phyloP scores from a whole-genome alignment of 37 sponge, comb jelly and placozoan species.

The Petrosia ficiformis region DNA sequence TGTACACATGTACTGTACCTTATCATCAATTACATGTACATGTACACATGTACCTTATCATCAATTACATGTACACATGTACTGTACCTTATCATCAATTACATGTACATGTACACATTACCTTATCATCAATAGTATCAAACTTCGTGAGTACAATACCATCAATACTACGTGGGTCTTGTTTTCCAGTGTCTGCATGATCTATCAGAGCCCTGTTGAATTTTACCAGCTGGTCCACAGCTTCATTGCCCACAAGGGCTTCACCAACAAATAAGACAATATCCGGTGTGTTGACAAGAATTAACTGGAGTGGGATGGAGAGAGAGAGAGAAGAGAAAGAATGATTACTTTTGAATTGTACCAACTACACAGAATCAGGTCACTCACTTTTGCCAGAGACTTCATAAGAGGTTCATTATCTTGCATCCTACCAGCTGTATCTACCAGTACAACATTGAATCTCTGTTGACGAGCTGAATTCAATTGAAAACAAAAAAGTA shows the following conservation, averaged over 20 bases:
- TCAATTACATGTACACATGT: background rate
- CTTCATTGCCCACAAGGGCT: conserved; percentile 97
- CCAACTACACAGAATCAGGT: background rate
- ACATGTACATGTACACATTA: background rate
- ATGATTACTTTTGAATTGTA: background rate
- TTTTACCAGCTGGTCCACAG: conserved; percentile 91
- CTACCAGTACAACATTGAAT: conserved; percentile 91
- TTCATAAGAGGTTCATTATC: conserved; percentile 97
- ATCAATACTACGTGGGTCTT: conserved; percentile 73
- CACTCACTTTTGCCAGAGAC: conserved; percentile 93
- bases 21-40: too few relatives aligned
- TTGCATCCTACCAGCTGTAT: conserved; percentile 98
- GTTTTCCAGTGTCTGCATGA: conserved; percentile 44
- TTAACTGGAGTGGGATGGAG: conserved; percentile 72
- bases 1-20: too few relatives aligned
- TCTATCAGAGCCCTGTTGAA: conserved; percentile 92
- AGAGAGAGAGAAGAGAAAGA: background rate
- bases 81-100: background rate
- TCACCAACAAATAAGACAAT: conserved; percentile 96
- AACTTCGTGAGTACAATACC: conserved; percentile 97
- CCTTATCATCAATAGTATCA: conserved; percentile 98
- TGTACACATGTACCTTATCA: too few relatives aligned
- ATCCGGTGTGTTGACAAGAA: conserved; percentile 82
- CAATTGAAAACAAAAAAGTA: background rate
- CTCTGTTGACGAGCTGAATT: conserved; percentile 63